Base-by-base conservation (phyloP, 2,888 invertebrate genomes). In the Xylota sylvarum region DNA sequence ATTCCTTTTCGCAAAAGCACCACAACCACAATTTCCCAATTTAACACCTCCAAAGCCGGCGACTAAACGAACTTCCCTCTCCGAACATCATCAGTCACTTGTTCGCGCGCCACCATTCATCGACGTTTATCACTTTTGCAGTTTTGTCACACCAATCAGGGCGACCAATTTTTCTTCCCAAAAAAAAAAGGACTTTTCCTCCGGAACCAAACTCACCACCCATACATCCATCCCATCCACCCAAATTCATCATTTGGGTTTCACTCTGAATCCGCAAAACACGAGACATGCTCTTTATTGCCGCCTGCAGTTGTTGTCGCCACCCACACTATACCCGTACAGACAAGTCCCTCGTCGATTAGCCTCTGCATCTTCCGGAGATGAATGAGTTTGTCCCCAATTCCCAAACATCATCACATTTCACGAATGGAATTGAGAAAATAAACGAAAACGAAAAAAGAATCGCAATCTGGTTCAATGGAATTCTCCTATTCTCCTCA, bases 371-470 rank as follows among this genome's bases (percentile, higher is more conserved):
- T 56, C 56, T 82, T 76, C 32, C 48, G 30, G 35, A 46, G 58
- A 76, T 64, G 56, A 55, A 81, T 69, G 62, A 23, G 27, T 64
- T 55, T 76, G 69, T 76, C 37, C 76, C 62, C 48, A 64, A 64
- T 70, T 76, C 76, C 69, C 76, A 48, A 76, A 76, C 60, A 82
- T 76, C 76, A 56, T 76, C 76, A 76, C 82, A 82, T 76, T 82
- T 70, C 69, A 69, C 60, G 55, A 69, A 64, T 35, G 37, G 37
- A 70, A 77, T 48, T 55, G 43, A 56, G 32, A 48, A 50, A 73
- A 58, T 27, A 17, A 10, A 14, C 35, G 9, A 10, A 35, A 2
- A 60, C n/a, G n/a, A 55, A 77, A 58, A 48, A 40, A 27, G 43
- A 60, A 73, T 60, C 19, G 12, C 43, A 74, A 80, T 80, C 30